Evolutionary conservation across 2,888 invertebrate species (phyloP).

Genomic region (Marasmarcha lunaedactyla): DNA sequence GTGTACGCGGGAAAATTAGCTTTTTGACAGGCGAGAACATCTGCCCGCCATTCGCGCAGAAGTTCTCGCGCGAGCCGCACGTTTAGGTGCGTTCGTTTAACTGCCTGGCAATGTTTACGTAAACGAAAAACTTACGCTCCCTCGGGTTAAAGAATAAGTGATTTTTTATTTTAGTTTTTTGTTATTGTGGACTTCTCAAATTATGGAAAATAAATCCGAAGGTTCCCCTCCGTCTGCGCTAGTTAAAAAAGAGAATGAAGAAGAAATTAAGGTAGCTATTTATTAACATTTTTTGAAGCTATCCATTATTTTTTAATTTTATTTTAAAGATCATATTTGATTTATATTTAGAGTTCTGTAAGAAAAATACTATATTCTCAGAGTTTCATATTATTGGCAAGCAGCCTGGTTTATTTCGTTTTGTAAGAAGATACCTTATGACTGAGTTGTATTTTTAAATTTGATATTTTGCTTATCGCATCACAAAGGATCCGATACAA

Average conservation of each 20-base stretch:
- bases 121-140: slow-evolving; percentile 28
- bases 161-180: background rate
- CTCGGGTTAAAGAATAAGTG: slow-evolving; percentile 19
- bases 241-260: slow-evolving; percentile 79
- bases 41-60: slow-evolving; percentile 32
- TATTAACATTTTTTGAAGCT: background rate
- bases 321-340: background rate
- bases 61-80: slow-evolving; percentile 23
- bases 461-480: slow-evolving; percentile 41
- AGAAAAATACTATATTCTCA: slow-evolving; percentile 45
- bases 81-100: slow-evolving; percentile 12
- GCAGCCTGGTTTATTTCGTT: slow-evolving; percentile 45
- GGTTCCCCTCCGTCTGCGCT: slow-evolving; percentile 34
- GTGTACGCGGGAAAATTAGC: slow-evolving; percentile 36
- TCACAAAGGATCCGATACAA: slow-evolving; percentile 34
- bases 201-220: background rate
- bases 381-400: slow-evolving; percentile 53
- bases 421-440: slow-evolving; percentile 45
- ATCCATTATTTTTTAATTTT: background rate
- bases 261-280: slow-evolving; percentile 78
- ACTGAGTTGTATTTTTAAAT: slow-evolving; percentile 64
- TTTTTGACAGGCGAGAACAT: slow-evolving; percentile 24
- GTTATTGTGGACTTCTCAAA: slow-evolving; percentile 21
- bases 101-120: slow-evolving; percentile 47
- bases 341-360: slow-evolving; percentile 39